Conservation (phyloP, 2,113 vertebrate species). For the Meles meles region DNA sequence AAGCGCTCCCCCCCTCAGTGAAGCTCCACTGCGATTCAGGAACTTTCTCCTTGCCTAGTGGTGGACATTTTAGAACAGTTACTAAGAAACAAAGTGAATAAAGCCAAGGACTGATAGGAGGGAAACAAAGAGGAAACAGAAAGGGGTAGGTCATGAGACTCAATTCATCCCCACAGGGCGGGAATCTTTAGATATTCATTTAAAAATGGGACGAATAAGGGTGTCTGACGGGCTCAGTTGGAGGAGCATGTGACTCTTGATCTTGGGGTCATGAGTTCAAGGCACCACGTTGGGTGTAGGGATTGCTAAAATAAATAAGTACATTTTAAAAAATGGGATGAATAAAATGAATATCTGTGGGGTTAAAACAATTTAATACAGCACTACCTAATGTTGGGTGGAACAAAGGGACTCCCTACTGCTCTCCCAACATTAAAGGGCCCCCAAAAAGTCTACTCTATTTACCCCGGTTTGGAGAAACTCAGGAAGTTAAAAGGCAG, state of each 20-base stretch:
- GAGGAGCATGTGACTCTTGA: not conserved
- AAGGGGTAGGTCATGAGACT: not conserved
- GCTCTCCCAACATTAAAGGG: not conserved
- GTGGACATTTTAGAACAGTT: not conserved
- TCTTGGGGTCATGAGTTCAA: not conserved
- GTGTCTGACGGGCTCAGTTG: not conserved
- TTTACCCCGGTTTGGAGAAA: not conserved
- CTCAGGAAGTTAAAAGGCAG: not conserved
- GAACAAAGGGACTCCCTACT: not conserved
- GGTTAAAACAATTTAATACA: not conserved
- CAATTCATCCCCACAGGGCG: not conserved
- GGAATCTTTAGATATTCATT: not conserved
- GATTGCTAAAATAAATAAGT: not conserved
- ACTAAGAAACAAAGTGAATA: not conserved
- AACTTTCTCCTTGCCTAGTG: not conserved
- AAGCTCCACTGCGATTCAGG: not conserved
- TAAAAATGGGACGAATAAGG: not conserved
- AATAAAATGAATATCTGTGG: not conserved
- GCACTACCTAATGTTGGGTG: not conserved
- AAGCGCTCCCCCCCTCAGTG: not conserved
- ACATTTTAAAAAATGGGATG: not conserved
- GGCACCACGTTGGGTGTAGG: not conserved
- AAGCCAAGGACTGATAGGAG: not conserved
- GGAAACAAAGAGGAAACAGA: not conserved
- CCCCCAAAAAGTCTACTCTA: not conserved